These are phyloP conservation scores for Entomobrya proxima DNA, from an alignment of 2,888 invertebrate species.

Conservation along the genomic window DNA sequence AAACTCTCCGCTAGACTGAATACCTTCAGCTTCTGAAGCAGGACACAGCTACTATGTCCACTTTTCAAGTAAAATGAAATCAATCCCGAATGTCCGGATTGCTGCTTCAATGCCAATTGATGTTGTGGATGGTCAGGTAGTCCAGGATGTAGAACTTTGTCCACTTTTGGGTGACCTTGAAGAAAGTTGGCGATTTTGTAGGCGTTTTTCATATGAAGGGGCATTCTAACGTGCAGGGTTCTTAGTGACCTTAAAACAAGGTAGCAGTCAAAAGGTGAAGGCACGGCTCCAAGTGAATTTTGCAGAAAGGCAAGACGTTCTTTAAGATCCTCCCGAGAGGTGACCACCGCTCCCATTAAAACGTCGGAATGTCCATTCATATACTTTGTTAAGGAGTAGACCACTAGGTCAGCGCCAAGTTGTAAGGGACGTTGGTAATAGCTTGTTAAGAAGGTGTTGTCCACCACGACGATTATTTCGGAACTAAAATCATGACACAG, in stretches of 20 bases:
- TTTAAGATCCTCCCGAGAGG: slow-evolving; percentile 85
- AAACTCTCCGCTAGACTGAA: slow-evolving; percentile 95
- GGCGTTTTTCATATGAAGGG: slow-evolving; percentile 79
- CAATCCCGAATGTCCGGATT: slow-evolving; percentile 93
- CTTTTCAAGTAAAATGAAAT: slow-evolving; percentile 92
- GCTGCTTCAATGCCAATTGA: slow-evolving; percentile 87
- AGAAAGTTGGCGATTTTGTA: slow-evolving; percentile 79
- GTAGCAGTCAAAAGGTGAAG: slow-evolving; percentile 81
- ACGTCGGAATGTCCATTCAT: slow-evolving; percentile 99
- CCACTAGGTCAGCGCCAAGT: slow-evolving; percentile 92
- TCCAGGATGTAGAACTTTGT: slow-evolving; percentile 79
- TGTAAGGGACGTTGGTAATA: slow-evolving; percentile 86
- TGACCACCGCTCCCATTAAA: slow-evolving; percentile 93
- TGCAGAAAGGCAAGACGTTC: slow-evolving; percentile 88
- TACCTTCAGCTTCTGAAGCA: slow-evolving; percentile 86
- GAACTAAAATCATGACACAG: slow-evolving; percentile 76
- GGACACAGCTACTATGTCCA: slow-evolving; percentile 84
- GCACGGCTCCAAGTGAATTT: slow-evolving; percentile 80
- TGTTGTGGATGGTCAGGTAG: slow-evolving; percentile 92
- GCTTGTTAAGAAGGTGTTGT: slow-evolving; percentile 81
- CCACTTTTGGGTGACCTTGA: slow-evolving; percentile 75
- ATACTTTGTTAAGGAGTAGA: slow-evolving; percentile 94
- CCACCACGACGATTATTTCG: slow-evolving; percentile 79
- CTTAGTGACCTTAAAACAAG: slow-evolving; percentile 80
- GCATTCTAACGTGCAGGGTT: slow-evolving; percentile 81